Conservation (phyloP, 2,888 invertebrate species). For the Drosophila kokeensis region DNA sequence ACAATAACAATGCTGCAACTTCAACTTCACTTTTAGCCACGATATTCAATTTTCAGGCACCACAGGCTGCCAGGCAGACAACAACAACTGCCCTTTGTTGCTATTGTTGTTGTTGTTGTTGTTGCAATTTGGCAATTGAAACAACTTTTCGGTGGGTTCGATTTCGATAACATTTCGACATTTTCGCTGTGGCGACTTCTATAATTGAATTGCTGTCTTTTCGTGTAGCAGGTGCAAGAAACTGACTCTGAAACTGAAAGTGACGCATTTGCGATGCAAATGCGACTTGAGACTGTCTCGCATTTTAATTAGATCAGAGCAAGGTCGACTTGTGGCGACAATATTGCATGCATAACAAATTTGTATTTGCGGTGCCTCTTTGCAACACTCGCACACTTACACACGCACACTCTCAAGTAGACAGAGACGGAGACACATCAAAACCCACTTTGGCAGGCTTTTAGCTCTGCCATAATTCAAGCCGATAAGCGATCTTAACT, state of each 20-base stretch:
- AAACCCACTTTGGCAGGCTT: conserved; percentile 73
- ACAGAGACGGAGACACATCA: conserved; percentile 21
- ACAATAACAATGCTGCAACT: conserved; percentile 33
- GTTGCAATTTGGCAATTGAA: conserved; percentile 60
- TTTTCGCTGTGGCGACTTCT: conserved; percentile 46
- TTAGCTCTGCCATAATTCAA: conserved; percentile 80
- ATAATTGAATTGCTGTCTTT: conserved; percentile 69
- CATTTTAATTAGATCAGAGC: conserved; percentile 57
- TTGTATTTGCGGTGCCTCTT: conserved; percentile 35
- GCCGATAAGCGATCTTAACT: conserved; percentile 78
- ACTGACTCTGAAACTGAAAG: conserved; percentile 33
- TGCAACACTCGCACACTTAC: conserved; percentile 11
- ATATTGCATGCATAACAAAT: conserved; percentile 69
- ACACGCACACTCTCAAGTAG: background rate
- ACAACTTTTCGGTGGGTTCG: conserved; percentile 31
- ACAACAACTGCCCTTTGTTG: conserved; percentile 32
- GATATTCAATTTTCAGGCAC: conserved; percentile 73
- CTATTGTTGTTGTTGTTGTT: conserved; percentile 39
- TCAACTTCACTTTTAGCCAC: conserved; percentile 66
- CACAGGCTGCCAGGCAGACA: conserved; percentile 55
- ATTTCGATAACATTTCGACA: conserved; percentile 67
- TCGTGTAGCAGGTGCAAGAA: conserved; percentile 42
- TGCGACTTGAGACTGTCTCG: background rate
- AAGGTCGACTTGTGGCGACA: conserved; percentile 63
- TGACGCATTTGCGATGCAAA: conserved; percentile 15